Percentiles rank a stretch among this genome's conserved stretches.
Evolutionary conservation across 1,140 invertebrate genomes (phyloP).

Genomic region (Neodiprion fabricii): DNA sequence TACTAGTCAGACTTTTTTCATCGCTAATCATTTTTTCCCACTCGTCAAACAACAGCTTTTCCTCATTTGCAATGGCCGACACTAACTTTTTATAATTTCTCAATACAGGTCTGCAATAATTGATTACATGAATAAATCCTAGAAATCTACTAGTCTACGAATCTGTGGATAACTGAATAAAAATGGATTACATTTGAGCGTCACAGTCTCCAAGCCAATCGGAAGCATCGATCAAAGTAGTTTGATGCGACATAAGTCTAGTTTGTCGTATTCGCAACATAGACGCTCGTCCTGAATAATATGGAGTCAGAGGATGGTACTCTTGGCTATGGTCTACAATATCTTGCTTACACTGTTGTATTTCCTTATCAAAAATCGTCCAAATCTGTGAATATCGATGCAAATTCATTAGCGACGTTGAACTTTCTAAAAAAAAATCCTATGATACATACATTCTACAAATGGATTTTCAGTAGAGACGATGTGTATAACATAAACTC

Average conservation of each 20-base stretch:
- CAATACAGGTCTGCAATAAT: constrained; percentile 30
- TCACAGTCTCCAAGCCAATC: constrained; percentile 47
- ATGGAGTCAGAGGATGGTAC: constrained; percentile 68
- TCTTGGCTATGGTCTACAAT: constrained; percentile 66
- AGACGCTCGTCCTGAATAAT: constrained; percentile 69
- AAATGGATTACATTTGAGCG: constrained; percentile 32
- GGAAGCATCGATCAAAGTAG: constrained; percentile 42
- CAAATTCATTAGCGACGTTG: constrained; percentile 15
- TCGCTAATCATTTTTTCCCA: constrained; percentile 11
- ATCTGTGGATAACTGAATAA: too few species aligned
- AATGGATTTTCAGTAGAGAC: constrained; percentile 1
- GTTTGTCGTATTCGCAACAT: constrained; percentile 69
- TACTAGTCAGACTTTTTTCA: constrained; percentile 1
- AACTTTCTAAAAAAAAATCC: neutral
- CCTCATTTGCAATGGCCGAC: constrained; percentile 26
- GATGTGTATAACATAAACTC: constrained; percentile 20
- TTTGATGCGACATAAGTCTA: constrained; percentile 62
- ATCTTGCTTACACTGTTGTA: constrained; percentile 73
- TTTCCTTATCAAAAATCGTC: constrained; percentile 76
- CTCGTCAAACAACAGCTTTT: constrained; percentile 19
- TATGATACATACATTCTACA: constrained; percentile 27
- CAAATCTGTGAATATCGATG: constrained; percentile 67
- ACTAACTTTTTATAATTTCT: constrained; percentile 36
- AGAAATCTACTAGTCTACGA: too few species aligned
- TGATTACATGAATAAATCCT: neutral